phyloP scores from a whole-genome alignment of 2,113 vertebrate species.

The Alces alces region DNA sequence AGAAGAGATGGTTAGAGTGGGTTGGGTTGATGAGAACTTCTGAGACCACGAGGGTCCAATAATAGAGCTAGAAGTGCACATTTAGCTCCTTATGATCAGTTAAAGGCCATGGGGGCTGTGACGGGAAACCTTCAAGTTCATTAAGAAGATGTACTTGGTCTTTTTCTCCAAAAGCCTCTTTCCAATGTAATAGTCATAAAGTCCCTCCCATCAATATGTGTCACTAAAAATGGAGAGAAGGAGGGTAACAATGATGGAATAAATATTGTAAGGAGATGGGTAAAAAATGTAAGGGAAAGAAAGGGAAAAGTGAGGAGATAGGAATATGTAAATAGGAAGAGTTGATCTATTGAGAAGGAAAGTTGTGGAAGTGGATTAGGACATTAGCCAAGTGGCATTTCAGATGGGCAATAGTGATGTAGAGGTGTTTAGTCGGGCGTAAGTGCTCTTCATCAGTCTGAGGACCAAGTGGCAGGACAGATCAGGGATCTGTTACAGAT shows the following conservation, averaged over 20 bases:
- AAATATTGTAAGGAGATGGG: not conserved
- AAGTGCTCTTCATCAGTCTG: rapidly evolving
- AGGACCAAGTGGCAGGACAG: not conserved
- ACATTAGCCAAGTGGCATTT: not conserved
- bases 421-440: not conserved
- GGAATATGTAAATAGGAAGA: not conserved
- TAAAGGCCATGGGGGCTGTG: not conserved
- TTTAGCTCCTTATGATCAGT: not conserved
- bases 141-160: not conserved
- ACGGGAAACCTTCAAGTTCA: not conserved
- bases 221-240: not conserved
- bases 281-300: not conserved
- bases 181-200: not conserved
- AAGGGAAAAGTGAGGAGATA: not conserved
- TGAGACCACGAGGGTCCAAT: not conserved
- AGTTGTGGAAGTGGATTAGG: not conserved
- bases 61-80: no score
- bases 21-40: not conserved
- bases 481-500: not conserved
- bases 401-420: not conserved
- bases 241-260: not conserved
- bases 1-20: not conserved
- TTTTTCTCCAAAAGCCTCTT: not conserved
- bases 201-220: not conserved
- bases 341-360: not conserved